These are phyloP conservation scores for Procavia capensis DNA, from an alignment of 2,113 vertebrate genomes.

Conservation along the genomic window DNA sequence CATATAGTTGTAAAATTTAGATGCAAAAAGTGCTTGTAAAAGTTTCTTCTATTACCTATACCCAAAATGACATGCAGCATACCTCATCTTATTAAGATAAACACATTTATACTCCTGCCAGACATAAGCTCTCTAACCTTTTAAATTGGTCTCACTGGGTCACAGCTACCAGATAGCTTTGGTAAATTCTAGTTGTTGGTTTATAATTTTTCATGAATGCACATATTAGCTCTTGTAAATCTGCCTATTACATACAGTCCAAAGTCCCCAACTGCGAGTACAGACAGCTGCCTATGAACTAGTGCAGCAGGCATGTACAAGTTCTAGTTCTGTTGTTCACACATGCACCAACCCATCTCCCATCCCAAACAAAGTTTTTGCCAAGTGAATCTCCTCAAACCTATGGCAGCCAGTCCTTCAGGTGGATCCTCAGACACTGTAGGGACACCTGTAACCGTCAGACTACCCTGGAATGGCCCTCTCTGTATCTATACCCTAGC, in stretches of 20 bases:
- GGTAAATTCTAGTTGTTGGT: not conserved
- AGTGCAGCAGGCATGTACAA: not conserved
- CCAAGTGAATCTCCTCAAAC: not conserved
- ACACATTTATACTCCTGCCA: not conserved
- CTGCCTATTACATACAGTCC: not conserved
- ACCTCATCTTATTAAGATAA: not conserved
- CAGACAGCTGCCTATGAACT: not conserved
- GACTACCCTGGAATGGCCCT: not conserved
- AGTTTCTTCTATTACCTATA: not conserved
- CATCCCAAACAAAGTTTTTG: not conserved
- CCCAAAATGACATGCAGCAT: not conserved
- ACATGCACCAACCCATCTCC: not conserved
- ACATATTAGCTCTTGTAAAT: not conserved
- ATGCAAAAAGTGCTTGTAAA: not conserved
- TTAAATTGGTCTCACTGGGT: not conserved
- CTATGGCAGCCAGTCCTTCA: not conserved
- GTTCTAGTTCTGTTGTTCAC: not conserved
- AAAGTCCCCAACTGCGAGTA: not conserved
- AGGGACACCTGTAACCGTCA: not conserved
- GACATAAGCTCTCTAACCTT: not conserved
- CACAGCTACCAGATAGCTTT: not conserved
- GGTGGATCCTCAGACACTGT: not conserved
- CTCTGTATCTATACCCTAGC: not conserved
- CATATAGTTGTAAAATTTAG: not conserved
- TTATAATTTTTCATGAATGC: slow-evolving; percentile 9